Evolutionary conservation across 2,113 vertebrate species (phyloP).

Genomic region (Lethenteron camtschaticum): DNA sequence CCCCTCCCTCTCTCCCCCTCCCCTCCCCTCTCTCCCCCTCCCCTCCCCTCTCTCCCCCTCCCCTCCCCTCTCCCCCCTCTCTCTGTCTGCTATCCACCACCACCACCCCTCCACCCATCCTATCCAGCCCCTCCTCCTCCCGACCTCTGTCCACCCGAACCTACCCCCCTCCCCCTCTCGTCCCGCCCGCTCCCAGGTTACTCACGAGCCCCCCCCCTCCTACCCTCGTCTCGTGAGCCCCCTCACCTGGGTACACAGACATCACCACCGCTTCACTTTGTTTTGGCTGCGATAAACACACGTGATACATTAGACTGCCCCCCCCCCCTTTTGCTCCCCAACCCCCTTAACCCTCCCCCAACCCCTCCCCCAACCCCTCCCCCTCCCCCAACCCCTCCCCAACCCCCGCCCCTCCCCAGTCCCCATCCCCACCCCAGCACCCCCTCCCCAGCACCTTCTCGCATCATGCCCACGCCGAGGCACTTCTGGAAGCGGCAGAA

Average conservation of each 20-base stretch:
- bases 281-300: no score
- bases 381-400: no score
- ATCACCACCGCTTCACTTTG: no score
- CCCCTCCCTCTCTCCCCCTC: no score
- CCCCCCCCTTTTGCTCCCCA: background rate
- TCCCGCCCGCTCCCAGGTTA: background rate
- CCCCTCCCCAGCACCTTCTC: slow-evolving; percentile 29
- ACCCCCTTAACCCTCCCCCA: background rate
- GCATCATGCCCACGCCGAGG: slow-evolving; percentile 66
- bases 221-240: background rate
- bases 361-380: background rate
- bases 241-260: background rate
- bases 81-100: background rate
- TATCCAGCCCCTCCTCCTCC: background rate
- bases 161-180: background rate
- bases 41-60: no score
- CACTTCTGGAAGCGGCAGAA: slow-evolving; percentile 78
- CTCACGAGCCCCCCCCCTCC: background rate
- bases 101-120: background rate
- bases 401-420: no score
- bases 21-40: no score
- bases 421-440: no score
- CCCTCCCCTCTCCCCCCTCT: background rate
- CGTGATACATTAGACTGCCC: background rate
- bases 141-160: background rate